Base-by-base conservation (phyloP, 2,113 vertebrate genomes). In the Bostrychus sinensis region DNA sequence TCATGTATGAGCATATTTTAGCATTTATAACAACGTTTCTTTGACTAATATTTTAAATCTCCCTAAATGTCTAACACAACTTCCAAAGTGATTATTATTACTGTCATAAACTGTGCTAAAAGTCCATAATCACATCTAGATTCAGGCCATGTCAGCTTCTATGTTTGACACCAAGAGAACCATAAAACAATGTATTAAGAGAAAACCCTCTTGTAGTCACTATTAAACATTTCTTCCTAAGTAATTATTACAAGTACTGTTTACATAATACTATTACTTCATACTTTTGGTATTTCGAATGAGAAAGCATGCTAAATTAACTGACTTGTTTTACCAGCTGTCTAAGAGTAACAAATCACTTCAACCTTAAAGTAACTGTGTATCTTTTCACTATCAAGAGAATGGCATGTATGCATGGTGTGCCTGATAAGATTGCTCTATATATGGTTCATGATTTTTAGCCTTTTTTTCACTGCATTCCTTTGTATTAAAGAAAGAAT, bases 361-460 rank as follows among this genome's bases (percentile, higher is more conserved):
- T 41, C 38, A 59, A 22, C 5, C 32, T 36, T 54, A 2, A 38
- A 14, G 36, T 45, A 62, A n/a, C 39, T 22, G 28, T 37, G 11
- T 2, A 11, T 70, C 28, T 32, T 57, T 53, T 56, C 42, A 28
- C 57, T 42, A 0, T 5, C 16, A 42, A 7, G 6, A 51, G 41
- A 66, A 50, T 6, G 23, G 37, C 23, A 36, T 69, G 39, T 39
- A 7, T 66, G 25, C 48, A 13, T 14, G 20, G 6, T 36, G 34
- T 60, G 41, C 12, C 30, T 32, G 11, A 66, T 28, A 22, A 41
- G 13, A 58, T 25, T 63, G 19, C 53, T 32, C 16, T 12, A n/a
- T 14, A 9, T n/a, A 22, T 36, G 26, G 13, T 42, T 7, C 34
- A 7, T 50, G 20, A 19, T 38, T 56, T 56, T 37, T 9, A 30